Percentiles rank a stretch among this genome's conserved stretches.
Evolutionary conservation across 1,140 invertebrate genomes (phyloP).

Genomic region (Vollenhovia emeryi): DNA sequence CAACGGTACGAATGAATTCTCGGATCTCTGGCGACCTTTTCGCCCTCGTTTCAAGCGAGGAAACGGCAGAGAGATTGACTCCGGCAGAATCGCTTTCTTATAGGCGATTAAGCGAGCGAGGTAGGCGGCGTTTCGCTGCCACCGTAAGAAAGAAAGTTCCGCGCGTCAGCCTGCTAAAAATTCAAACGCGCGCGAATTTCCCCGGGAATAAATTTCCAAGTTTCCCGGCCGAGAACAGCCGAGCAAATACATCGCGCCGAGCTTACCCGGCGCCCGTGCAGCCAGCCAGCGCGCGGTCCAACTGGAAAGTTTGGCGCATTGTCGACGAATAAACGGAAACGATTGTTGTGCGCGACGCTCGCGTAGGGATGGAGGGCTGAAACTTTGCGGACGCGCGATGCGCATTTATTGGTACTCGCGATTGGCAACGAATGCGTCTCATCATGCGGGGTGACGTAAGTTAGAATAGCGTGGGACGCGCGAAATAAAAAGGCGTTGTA

Average conservation of each 20-base stretch:
- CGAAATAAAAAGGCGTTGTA: slow-evolving; percentile 29
- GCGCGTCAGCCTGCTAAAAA: slow-evolving; percentile 75
- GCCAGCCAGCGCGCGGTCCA: slow-evolving; percentile 61
- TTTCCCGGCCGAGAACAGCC: slow-evolving; percentile 76
- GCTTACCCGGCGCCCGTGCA: slow-evolving; percentile 64
- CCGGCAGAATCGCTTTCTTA: slow-evolving; percentile 63
- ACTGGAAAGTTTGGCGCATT: slow-evolving; percentile 82
- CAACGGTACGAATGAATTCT: slow-evolving; percentile 24
- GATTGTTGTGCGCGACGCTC: slow-evolving; percentile 80
- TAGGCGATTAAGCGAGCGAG: slow-evolving; percentile 63
- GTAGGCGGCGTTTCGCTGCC: slow-evolving; percentile 25
- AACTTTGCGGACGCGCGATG: slow-evolving; percentile 69
- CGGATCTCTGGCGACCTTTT: slow-evolving; percentile 4
- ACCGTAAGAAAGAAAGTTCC: slow-evolving; percentile 64
- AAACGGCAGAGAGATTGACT: slow-evolving; percentile 27
- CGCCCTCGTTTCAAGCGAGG: neutral
- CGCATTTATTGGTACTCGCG: slow-evolving; percentile 40
- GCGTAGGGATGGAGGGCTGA: slow-evolving; percentile 28
- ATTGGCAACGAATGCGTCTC: slow-evolving; percentile 48
- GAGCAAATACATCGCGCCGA: slow-evolving; percentile 78
- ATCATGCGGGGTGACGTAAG: slow-evolving; percentile 23
- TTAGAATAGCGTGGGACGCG: slow-evolving; percentile 21
- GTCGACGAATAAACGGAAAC: slow-evolving; percentile 82
- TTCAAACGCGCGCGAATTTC: slow-evolving; percentile 79
- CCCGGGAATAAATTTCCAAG: slow-evolving; percentile 80